Conservation (phyloP, 2,797 vertebrate species). For the Nannoperca australis region DNA sequence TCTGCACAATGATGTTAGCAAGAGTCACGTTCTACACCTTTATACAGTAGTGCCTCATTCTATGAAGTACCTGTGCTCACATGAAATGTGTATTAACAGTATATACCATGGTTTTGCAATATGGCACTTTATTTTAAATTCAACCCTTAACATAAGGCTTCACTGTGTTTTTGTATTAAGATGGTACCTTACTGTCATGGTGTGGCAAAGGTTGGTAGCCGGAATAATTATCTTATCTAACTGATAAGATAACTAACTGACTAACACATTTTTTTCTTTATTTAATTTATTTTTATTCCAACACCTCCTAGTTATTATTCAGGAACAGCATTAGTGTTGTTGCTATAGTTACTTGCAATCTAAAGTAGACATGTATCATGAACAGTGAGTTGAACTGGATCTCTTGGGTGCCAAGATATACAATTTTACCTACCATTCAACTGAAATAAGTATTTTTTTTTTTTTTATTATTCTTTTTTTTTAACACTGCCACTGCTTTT, state of each 20-base stretch:
- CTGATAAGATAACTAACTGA: no score
- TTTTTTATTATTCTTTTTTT: no score
- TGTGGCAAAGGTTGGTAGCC: neutral
- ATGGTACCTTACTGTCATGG: neutral
- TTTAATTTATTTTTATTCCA: neutral
- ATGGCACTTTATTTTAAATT: constrained; percentile 6
- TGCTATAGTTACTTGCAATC: constrained; percentile 54
- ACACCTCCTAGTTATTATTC: constrained; percentile 2
- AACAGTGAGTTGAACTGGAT: neutral
- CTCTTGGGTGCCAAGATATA: neutral
- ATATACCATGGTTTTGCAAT: neutral
- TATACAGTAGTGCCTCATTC: neutral
- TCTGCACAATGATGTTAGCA: constrained; percentile 1
- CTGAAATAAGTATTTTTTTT: no score
- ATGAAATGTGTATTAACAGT: neutral
- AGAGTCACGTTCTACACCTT: neutral
- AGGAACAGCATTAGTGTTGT: constrained; percentile 28
- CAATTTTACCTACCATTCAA: neutral
- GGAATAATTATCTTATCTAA: neutral
- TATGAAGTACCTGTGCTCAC: neutral
- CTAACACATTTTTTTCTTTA: neutral
- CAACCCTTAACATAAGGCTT: neutral
- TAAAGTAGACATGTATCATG: constrained; percentile 19
- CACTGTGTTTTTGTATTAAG: neutral
- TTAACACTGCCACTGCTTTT: neutral